A percentile compares a stretch with the other conserved stretches of the same genome.
Evolutionary conservation across 2,888 invertebrate genomes (phyloP).

Genomic region (Ectemnius continuus): DNA sequence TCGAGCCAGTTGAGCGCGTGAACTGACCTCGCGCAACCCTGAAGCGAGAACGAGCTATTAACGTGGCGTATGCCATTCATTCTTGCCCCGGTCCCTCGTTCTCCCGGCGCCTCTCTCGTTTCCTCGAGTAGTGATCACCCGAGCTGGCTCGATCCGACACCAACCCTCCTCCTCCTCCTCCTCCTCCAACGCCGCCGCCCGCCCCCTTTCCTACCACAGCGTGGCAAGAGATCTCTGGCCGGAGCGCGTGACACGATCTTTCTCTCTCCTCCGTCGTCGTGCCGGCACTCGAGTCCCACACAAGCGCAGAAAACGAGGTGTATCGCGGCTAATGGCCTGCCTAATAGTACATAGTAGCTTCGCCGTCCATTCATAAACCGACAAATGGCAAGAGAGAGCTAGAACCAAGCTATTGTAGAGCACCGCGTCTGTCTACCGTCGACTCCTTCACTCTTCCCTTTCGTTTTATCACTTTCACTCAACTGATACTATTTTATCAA

Average conservation of each 20-base stretch:
- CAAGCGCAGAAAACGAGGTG: slow-evolving; percentile 50
- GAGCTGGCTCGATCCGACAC: slow-evolving; percentile 43
- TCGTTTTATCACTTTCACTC: not conserved
- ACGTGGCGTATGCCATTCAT: slow-evolving; percentile 65
- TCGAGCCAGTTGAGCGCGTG: slow-evolving; percentile 48
- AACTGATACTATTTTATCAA: not conserved
- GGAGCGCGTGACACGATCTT: slow-evolving; percentile 6
- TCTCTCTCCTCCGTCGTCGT: slow-evolving; percentile 37
- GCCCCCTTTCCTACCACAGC: not conserved
- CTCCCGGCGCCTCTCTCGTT: slow-evolving; percentile 1
- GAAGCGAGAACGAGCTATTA: slow-evolving; percentile 67
- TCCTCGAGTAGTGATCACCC: not conserved
- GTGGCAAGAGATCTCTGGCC: too few relatives aligned
- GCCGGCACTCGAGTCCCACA: slow-evolving; percentile 40
- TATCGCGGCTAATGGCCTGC: slow-evolving; percentile 64
- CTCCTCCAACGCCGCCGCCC: too few relatives aligned
- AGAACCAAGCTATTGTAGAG: slow-evolving; percentile 23
- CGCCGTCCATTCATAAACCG: slow-evolving; percentile 65
- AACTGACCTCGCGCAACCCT: slow-evolving; percentile 65
- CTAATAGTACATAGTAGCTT: slow-evolving; percentile 61
- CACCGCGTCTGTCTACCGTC: not conserved
- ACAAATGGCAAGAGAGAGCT: slow-evolving; percentile 37
- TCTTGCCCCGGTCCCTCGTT: slow-evolving; percentile 44
- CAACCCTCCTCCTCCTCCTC: too few relatives aligned
- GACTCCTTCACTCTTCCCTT: not conserved